A percentile compares a stretch with the other conserved stretches of the same genome.
phyloP scores from a whole-genome alignment of 92 coral and sea anemone genomes.

The Siderastrea radians region DNA sequence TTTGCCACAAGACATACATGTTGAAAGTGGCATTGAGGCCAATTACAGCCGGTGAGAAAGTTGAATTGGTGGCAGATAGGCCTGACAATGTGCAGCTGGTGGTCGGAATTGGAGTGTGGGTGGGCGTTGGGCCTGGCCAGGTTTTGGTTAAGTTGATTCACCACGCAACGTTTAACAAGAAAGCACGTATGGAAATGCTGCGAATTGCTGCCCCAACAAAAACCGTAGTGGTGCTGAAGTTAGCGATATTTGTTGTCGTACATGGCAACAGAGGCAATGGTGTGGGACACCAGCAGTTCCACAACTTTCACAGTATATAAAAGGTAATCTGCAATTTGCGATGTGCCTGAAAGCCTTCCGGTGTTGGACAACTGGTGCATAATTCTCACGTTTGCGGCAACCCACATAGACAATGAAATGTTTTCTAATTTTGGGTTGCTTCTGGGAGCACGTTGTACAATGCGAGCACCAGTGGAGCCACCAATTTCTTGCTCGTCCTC shows the following conservation, averaged over 20 bases:
- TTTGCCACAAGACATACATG: conserved; percentile 9
- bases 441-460: conserved; percentile 54
- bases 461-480: conserved; percentile 21
- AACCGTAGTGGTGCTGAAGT: conserved; percentile 42
- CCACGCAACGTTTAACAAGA: conserved; percentile 19
- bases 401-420: conserved; percentile 39
- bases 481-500: conserved; percentile 11
- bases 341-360: conserved; percentile 25
- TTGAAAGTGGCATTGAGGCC: conserved; percentile 40
- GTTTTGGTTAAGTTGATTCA: conserved; percentile 18
- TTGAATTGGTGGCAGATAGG: conserved; percentile 39
- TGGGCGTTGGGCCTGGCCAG: conserved; percentile 19
- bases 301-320: conserved; percentile 42
- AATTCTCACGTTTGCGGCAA: conserved; percentile 52
- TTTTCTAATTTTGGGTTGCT: conserved; percentile 57
- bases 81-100: conserved; percentile 10
- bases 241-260: conserved; percentile 44
- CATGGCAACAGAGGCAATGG: conserved; percentile 10
- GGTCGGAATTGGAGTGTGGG: conserved; percentile 14
- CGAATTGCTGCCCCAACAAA: conserved; percentile 58
- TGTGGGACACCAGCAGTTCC: conserved; percentile 34
- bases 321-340: conserved; percentile 24
- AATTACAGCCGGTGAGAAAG: neutral
- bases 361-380: conserved; percentile 29
- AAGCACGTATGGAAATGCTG: conserved; percentile 38